phyloP scores from a whole-genome alignment of 2,113 vertebrate species.

The Sander lucioperca region DNA sequence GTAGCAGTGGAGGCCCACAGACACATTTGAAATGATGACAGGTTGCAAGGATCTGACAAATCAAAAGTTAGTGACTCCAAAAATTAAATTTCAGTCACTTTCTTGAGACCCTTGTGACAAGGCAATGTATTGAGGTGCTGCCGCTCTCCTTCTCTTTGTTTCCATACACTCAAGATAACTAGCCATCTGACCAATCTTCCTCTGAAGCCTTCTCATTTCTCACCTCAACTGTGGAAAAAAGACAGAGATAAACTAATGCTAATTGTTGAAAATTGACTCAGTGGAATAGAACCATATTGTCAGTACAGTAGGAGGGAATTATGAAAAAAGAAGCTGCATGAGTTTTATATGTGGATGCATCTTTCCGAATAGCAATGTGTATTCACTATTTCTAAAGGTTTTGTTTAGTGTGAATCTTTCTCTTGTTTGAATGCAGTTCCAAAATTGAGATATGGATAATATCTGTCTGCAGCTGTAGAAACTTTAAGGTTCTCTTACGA shows the following conservation, averaged over 20 bases:
- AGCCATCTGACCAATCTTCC: slow-evolving; percentile 56
- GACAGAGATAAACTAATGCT: slow-evolving; percentile 47
- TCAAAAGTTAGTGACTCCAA: slow-evolving; percentile 81
- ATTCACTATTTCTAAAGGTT: slow-evolving; percentile 1
- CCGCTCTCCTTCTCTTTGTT: slow-evolving; percentile 65
- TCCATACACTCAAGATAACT: slow-evolving; percentile 68
- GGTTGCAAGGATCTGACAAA: slow-evolving; percentile 84
- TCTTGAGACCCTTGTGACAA: slow-evolving; percentile 74
- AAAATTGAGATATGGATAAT: neutral
- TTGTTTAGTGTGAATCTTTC: neutral
- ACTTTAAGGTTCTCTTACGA: neutral
- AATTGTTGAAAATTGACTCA: slow-evolving; percentile 42
- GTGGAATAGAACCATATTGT: slow-evolving; percentile 36
- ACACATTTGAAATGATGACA: slow-evolving; percentile 83
- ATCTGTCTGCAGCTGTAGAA: neutral
- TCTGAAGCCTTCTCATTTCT: slow-evolving; percentile 64
- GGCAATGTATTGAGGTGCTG: slow-evolving; percentile 63
- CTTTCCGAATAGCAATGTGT: neutral
- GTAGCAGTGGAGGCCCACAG: slow-evolving; percentile 75
- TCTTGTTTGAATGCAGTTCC: neutral
- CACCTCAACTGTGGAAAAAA: slow-evolving; percentile 49
- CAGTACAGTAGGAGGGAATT: slow-evolving; percentile 29
- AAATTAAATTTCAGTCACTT: slow-evolving; percentile 82
- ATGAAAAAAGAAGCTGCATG: slow-evolving; percentile 22
- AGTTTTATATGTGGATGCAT: neutral